Evolutionary conservation across 2,888 invertebrate genomes (phyloP), one percentile per base, ranked within the genome.

Genomic region (Baronia brevicornis): DNA sequence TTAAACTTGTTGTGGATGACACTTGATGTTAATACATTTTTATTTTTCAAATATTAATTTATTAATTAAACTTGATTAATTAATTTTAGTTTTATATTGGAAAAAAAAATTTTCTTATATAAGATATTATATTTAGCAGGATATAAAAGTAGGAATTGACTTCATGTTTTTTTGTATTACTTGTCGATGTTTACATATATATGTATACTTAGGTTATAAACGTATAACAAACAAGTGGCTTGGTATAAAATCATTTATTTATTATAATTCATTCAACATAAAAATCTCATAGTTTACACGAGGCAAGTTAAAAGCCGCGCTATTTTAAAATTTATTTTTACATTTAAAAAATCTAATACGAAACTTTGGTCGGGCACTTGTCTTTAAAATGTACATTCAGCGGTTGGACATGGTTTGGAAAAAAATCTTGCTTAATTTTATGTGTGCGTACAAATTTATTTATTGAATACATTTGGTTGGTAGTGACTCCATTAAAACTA

Each of bases 391-490:
- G 14, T 26, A 20, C 30, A 27, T 36, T 22, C 23, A 26, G 28
- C 27, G 13, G 10, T 23, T 40, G 42, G 30, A 35, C 36, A 39
- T 38, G 22, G 33, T 25, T 32, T 36, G 46, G 49, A 42, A 49
- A 49, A 28, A 47, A 50, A 51, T 38, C 39, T 36, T 48, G 45
- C 33, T 44, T 39, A 32, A 38, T 31, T 23, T 23, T 27, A 31
- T 36, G 31, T 25, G 78, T 79, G 80, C 80, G 78, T 72, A 67
- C 59, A 61, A 51, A 58, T 54, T 46, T 48, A 54, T 62, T 68
- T 63, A 64, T 60, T 68, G 71, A 66, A 64, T 72, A 73, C 67
- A 68, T 67, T 66, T 67, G 63, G n/a, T n/a, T n/a, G n/a, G 64
- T 54, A 47, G 44, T 35, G 53, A 59, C 53, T 52, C 57, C 56